Percentiles rank a stretch among this genome's conserved stretches.
phyloP scores from a whole-genome alignment of 2,797 vertebrate genomes.

The Trachurus trachurus region DNA sequence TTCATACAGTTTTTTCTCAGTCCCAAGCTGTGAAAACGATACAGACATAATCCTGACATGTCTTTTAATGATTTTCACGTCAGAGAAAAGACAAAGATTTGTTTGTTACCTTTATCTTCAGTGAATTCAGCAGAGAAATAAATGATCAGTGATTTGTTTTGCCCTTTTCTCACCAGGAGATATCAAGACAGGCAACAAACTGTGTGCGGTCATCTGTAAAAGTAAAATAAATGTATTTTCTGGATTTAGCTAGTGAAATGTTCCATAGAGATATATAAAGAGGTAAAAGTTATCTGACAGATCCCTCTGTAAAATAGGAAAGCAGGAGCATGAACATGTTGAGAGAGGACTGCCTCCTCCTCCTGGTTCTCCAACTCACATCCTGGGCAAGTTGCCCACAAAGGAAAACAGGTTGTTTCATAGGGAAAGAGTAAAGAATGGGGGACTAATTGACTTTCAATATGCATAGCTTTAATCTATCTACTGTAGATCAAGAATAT shows the following conservation, averaged over 20 bases:
- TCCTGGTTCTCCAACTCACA: conserved; percentile 45
- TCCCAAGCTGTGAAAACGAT: neutral
- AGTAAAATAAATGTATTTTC: neutral
- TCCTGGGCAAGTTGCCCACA: conserved; percentile 44
- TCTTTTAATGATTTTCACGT: neutral
- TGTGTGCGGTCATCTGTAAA: neutral
- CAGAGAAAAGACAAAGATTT: neutral
- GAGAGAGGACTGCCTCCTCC: conserved; percentile 19
- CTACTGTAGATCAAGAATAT: conserved; percentile 5
- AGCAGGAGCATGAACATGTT: conserved; percentile 39
- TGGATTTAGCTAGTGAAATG: neutral
- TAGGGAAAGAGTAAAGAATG: conserved; percentile 15
- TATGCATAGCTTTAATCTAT: conserved; percentile 14
- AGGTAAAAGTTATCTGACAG: neutral
- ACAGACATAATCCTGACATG: neutral
- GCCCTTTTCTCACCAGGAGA: neutral
- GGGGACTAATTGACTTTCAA: neutral
- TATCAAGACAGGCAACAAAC: neutral
- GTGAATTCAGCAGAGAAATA: neutral
- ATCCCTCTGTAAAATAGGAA: conserved; percentile 64
- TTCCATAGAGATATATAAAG: neutral
- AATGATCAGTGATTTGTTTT: neutral
- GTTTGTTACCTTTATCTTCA: neutral
- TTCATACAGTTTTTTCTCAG: neutral
- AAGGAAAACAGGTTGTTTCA: conserved; percentile 37